phyloP scores from a whole-genome alignment of 2,113 vertebrate genomes.

The Mandrillus leucophaeus region DNA sequence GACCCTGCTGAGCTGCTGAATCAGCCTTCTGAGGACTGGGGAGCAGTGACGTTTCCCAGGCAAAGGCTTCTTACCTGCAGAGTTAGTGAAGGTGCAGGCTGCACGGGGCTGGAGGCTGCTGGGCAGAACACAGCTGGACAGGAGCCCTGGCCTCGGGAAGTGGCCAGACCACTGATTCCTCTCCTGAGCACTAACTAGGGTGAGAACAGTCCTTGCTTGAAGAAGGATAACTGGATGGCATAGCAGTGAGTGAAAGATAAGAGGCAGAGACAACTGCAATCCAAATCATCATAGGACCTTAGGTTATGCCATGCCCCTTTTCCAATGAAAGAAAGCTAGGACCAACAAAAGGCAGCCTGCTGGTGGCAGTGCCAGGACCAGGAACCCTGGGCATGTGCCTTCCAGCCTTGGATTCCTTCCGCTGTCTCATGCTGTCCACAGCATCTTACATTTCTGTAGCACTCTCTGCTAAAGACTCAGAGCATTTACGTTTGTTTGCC shows the following conservation, averaged over 20 bases:
- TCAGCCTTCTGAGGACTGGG: not conserved
- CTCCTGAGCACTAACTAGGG: not conserved
- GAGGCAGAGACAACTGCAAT: not conserved
- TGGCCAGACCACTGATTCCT: not conserved
- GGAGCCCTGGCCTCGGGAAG: not conserved
- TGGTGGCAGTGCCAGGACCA: not conserved
- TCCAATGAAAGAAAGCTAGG: not conserved
- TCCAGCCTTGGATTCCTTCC: not conserved
- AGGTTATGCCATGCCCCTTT: not conserved
- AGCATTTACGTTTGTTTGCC: not conserved
- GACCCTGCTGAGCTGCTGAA: not conserved
- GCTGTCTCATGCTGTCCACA: not conserved
- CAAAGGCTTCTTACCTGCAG: not conserved
- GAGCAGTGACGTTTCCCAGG: not conserved
- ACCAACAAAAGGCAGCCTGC: fast-evolving
- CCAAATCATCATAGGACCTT: no score
- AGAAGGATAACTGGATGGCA: not conserved
- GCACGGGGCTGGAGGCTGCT: not conserved
- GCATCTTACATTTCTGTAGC: not conserved
- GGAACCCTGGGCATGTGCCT: not conserved
- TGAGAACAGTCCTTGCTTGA: not conserved
- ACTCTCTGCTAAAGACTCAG: not conserved
- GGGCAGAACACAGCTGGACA: not conserved
- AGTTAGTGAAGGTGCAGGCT: not conserved
- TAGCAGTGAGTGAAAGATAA: not conserved